Evolutionary conservation across 1,140 invertebrate species (phyloP), one percentile per base, ranked within the genome.

Genomic region (Orussus abietinus): DNA sequence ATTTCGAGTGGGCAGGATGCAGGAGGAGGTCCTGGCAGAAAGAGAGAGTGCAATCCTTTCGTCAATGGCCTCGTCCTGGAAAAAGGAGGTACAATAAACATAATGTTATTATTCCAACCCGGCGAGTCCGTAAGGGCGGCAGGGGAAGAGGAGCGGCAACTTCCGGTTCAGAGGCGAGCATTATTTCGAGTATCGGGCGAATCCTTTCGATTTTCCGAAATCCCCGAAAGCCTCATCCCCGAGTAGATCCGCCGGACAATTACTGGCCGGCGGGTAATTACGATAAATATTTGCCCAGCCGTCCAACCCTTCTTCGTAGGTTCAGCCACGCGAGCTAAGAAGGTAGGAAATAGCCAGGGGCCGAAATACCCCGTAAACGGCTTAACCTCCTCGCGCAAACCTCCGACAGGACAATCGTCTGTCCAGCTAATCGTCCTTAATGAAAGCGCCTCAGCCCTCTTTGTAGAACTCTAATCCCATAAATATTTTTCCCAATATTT

Each of bases 281-380:
- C 59, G 61, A 69, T 67, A 71, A 72, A 71, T 72, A 72, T 72
- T 72, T 72, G 52, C 51, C 64, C 68, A 71, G 68, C 68, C 68
- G 68, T 51, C 57, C 49, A 70, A 71, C 62, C 69, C 67, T 70
- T 71, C 57, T 58, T 53, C 57, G 51, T 39, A 34, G 42, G 47
- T 49, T 42, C 57, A 61, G 55, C 49, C 63, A 66, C 62, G 66
- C 63, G 63, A 66, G 53, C 49, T 60, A 59, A 66, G 57, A 61
- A 55, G 53, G 17, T 12, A 22, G 18, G 12, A 25, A 33, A 41
- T 7, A 29, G 26, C 18, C 11, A 9, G 7, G 18, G n/a, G n/a
- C n/a, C n/a, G 25, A 26, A n/a, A 26, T 7, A 26, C 7, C 33
- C 17, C 33, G 18, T 6, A 35, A 35, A 35, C 25, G n/a, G n/a